Percentiles rank a stretch among this genome's conserved stretches.
Evolutionary conservation across 2,888 invertebrate genomes (phyloP).

Genomic region (Oxycera nigricornis): DNA sequence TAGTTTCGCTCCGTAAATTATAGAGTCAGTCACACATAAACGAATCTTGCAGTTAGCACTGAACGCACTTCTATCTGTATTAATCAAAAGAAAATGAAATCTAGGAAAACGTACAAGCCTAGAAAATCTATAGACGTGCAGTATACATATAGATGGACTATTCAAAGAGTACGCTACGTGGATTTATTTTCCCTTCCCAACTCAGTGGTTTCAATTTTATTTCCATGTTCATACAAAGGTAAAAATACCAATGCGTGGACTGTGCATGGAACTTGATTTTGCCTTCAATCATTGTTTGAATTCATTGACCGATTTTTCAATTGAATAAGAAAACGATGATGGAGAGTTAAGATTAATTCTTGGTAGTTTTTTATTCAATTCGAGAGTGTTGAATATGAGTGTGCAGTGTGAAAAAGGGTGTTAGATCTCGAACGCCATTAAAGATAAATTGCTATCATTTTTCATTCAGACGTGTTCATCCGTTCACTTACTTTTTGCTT

Average conservation of each 20-base stretch:
- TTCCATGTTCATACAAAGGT: background rate
- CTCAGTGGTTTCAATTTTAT: background rate
- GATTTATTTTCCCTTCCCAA: background rate
- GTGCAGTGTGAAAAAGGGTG: background rate
- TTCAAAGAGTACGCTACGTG: background rate
- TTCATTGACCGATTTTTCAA: conserved; percentile 38
- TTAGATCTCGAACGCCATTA: background rate
- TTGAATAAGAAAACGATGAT: background rate
- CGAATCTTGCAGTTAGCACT: too few species aligned
- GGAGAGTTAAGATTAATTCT: background rate
- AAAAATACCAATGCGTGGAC: background rate
- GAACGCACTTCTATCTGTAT: too few species aligned
- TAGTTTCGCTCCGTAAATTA: too few species aligned
- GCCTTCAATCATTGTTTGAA: conserved; percentile 19
- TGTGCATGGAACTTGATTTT: background rate
- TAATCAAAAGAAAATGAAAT: too few species aligned
- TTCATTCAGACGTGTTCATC: background rate
- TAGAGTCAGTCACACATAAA: too few species aligned
- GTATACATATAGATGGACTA: background rate
- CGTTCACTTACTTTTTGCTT: background rate
- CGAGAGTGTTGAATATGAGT: too few species aligned
- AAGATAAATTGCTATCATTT: background rate
- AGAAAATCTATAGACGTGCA: background rate
- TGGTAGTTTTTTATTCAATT: background rate
- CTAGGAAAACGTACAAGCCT: background rate